Base-by-base conservation (phyloP, 2,113 vertebrate genomes). In the Lasiurus borealis region DNA sequence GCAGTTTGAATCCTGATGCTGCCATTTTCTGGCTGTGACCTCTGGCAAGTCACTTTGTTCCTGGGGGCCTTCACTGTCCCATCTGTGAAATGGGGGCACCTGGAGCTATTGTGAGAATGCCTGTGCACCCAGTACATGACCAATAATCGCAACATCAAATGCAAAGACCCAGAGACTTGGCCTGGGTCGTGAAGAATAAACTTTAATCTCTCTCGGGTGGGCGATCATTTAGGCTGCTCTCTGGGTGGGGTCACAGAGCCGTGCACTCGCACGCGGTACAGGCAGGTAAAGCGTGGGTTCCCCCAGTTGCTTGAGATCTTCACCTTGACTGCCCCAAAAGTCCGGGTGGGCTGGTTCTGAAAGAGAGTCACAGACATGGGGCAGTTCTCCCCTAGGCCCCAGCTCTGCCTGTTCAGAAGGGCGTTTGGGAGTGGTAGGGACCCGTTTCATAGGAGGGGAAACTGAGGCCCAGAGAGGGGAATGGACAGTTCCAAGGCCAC, bases 231-330 rank as follows among this genome's bases (percentile, higher is more conserved):
- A 8, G 44, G 9, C 10, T 72, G 75, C 19, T 75, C 54, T 40
- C 7, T 21, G 13, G 95, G 90, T 0, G 44, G 88, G 6, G 50
- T 29, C 71, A 96, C 73, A 5, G 95, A 97, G 21, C 97, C 98
- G 0, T 98, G 96, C 50, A 98, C 97, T 0, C 97, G 95, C 68
- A 98, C 96, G 0, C 92, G 96, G 80, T 98, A 97, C 21, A 98
- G 93, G 34, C 98, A 98, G 80, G 95, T 98, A 66, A 96, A 98
- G 50, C 75, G 94, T 1, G 77, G 13, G 90, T 97, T 97, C 40
- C 98, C 97, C 97, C 97, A 98, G 85, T 97, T 98, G 92, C 96
- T 98, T 1, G 76, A 77, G 44, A 98, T 75, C 78, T 91, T 96
- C 82, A 98, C 93, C 78, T 98, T 98, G 78, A 98, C 91, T 0